Evolutionary conservation across 2,888 invertebrate genomes (phyloP).

Genomic region (Physocephala rufipes): DNA sequence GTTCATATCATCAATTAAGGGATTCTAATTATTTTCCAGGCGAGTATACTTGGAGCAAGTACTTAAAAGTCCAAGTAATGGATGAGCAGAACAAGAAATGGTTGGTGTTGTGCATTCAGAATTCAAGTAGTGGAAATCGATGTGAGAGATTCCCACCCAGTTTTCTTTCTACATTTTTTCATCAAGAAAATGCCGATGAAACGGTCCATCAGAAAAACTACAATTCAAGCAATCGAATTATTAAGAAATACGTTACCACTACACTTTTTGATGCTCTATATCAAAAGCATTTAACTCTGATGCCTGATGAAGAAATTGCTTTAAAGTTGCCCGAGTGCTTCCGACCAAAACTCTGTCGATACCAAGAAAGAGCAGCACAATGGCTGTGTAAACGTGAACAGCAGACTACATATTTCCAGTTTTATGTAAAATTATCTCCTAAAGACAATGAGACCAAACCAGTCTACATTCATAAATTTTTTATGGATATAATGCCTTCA

Average conservation of each 20-base stretch:
- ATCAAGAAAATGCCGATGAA: neutral
- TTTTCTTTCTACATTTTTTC: conserved; percentile 2
- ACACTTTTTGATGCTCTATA: conserved; percentile 55
- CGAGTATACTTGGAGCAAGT: neutral
- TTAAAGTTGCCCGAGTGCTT: conserved; percentile 57
- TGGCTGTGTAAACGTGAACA: conserved; percentile 76
- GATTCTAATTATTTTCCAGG: neutral
- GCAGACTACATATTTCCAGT: conserved; percentile 39
- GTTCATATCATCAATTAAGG: neutral
- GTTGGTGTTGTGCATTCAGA: neutral
- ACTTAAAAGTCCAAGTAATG: neutral
- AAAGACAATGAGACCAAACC: conserved; percentile 45
- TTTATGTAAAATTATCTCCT: conserved; percentile 48
- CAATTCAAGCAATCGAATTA: conserved; percentile 27
- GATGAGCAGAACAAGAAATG: neutral
- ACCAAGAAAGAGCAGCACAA: conserved; percentile 73
- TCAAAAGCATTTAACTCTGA: conserved; percentile 44
- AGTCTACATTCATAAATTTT: conserved; percentile 56
- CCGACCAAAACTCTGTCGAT: conserved; percentile 70
- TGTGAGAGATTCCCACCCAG: neutral
- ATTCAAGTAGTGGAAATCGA: too few relatives aligned
- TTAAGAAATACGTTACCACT: conserved; percentile 57
- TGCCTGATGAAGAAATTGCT: conserved; percentile 50
- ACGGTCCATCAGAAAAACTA: neutral
- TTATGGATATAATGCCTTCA: conserved; percentile 46